Conservation (phyloP, 1,140 invertebrate genomes). For the Macrobrachium nipponense region DNA sequence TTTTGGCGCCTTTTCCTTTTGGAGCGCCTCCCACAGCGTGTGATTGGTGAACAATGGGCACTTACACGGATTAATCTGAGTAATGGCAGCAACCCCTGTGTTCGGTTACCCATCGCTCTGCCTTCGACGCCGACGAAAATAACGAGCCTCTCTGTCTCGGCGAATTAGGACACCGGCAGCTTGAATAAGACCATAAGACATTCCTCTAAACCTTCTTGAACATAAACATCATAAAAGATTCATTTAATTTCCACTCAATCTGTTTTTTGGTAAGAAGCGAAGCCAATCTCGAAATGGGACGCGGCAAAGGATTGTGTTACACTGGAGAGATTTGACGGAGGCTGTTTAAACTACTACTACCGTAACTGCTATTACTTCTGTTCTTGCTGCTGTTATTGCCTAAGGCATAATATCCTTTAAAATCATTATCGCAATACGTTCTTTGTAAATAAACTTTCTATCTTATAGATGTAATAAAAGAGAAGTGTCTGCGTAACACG, state of each 20-base stretch:
- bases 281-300: constrained; percentile 33
- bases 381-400: neutral
- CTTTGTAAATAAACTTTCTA: neutral
- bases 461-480: too few species aligned
- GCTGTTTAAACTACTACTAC: constrained; percentile 51
- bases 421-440: neutral
- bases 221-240: too few species aligned
- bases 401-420: neutral
- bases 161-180: too few species aligned
- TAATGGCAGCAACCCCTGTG: constrained; percentile 54
- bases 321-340: constrained; percentile 54
- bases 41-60: constrained; percentile 61
- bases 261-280: constrained; percentile 18
- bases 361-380: neutral
- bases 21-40: constrained; percentile 56
- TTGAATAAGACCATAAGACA: too few species aligned
- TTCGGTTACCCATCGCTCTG: constrained; percentile 35
- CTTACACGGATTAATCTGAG: constrained; percentile 58
- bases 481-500: too few species aligned
- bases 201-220: too few species aligned
- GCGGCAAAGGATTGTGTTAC: constrained; percentile 55
- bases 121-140: neutral
- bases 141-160: too few species aligned
- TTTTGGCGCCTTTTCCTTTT: constrained; percentile 57
- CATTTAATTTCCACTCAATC: too few species aligned